A percentile compares a stretch with the other conserved stretches of the same genome.
phyloP scores from a whole-genome alignment of 2,113 vertebrate genomes.

The Sisor rabdophorus region DNA sequence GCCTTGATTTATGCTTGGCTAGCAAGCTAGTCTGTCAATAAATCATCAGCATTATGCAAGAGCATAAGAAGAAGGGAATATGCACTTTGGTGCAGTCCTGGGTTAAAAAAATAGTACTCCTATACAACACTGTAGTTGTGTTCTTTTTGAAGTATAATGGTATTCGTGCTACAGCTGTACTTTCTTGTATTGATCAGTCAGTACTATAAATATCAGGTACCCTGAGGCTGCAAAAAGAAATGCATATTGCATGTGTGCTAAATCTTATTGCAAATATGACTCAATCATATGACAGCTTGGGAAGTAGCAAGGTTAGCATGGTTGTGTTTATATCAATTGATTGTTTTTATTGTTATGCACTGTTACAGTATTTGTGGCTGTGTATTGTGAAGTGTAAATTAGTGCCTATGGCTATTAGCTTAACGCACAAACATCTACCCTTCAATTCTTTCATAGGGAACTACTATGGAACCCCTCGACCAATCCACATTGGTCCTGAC shows the following conservation, averaged over 20 bases:
- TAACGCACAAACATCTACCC: not conserved
- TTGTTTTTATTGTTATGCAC: not conserved
- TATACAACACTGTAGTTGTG: too few species aligned
- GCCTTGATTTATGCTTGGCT: constrained; percentile 41
- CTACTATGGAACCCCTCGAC: constrained; percentile 76
- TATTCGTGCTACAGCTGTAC: not conserved
- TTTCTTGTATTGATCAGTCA: constrained; percentile 16
- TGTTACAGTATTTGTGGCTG: not conserved
- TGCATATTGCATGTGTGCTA: not conserved
- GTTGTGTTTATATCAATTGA: not conserved
- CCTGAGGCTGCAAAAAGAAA: constrained; percentile 18
- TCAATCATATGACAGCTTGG: not conserved
- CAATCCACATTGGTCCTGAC: constrained; percentile 70
- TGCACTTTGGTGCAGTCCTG: constrained; percentile 9
- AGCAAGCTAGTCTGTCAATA: constrained; percentile 40
- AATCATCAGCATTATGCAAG: constrained; percentile 14
- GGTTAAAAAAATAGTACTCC: constrained; percentile 10
- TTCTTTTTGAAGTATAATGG: not conserved
- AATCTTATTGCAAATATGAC: not conserved
- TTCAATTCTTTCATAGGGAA: constrained; percentile 60
- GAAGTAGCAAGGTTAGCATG: not conserved
- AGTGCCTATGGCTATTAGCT: not conserved
- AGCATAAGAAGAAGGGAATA: constrained; percentile 8
- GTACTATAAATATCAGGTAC: constrained; percentile 16
- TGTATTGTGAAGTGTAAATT: not conserved